Base-by-base conservation (phyloP, 1,140 invertebrate genomes). In the Zaprionus kolodkinae region DNA sequence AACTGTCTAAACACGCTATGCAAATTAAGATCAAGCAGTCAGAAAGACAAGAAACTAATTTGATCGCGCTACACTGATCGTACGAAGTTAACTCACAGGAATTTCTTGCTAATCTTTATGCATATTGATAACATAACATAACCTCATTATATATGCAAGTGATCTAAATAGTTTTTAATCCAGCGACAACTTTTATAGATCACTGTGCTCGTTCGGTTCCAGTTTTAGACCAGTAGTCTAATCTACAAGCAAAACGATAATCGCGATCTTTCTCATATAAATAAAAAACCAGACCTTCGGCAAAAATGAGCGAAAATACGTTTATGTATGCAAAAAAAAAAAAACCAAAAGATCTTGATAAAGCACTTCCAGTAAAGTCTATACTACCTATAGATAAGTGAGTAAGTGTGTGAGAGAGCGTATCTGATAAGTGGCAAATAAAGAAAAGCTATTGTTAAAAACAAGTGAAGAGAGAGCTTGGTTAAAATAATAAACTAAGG, bases 1-100 rank as follows among this genome's bases (percentile, higher is more conserved):
- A 76, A 70, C 27, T 62, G 72, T 70, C 33, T 45, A 87, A 87
- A 87, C 83, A 65, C 52, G 83, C 79, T 86, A 86, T 86, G 83
- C 79, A 87, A 87, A 86, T 86, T 17, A 36, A 30, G 12, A 40
- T 57, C 54, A 72, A 57, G 30, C 27, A 30, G 27, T 6, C 3
- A 30, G 27, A 52, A 69, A 61, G 40, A 45, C 40, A 43, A 43
- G 40, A 45, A 45, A 45, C 45, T 38, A 21, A 63, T 25, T 50
- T 25, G 15, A 52, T n/a, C 9, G 50, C 10, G 17, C 45, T 13
- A 67, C 54, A 67, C 54, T 67, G 52, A 33, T 36, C 17, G 6
- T n/a, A 7, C 6, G 0, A 56, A 33, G 63, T 66, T 4, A n/a
- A 7, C 36, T 15, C 35, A 43, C 25, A 43, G 7, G 7, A 2